These are phyloP conservation scores for Liopterus haemorrhoidalis DNA, from an alignment of 2,888 invertebrate species.

Conservation along the genomic window DNA sequence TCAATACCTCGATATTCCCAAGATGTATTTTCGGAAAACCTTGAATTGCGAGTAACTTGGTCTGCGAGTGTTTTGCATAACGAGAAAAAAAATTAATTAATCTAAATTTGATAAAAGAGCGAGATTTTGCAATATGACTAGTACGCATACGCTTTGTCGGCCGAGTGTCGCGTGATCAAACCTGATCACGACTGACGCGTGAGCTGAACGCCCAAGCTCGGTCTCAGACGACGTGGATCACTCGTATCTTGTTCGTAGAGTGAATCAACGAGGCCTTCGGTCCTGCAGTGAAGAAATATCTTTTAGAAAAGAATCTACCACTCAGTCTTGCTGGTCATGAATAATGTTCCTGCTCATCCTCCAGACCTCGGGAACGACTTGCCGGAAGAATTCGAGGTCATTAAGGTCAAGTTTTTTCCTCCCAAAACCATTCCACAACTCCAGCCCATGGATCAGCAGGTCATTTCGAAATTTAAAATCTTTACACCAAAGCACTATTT, in stretches of 20 bases:
- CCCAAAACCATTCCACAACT: conserved; percentile 33
- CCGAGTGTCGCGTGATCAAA: too few relatives aligned
- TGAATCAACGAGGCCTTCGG: conserved; percentile 24
- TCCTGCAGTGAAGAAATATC: conserved; percentile 31
- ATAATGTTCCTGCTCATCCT: conserved; percentile 33
- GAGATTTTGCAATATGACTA: too few relatives aligned
- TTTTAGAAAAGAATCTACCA: conserved; percentile 32
- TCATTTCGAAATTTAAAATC: conserved; percentile 34
- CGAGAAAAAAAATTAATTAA: too few relatives aligned
- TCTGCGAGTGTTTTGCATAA: too few relatives aligned
- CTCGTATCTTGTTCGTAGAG: not conserved
- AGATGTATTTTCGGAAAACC: too few relatives aligned
- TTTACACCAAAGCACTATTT: conserved; percentile 32
- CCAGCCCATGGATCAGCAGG: conserved; percentile 35
- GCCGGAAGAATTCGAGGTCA: conserved; percentile 28
- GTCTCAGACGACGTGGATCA: too few relatives aligned
- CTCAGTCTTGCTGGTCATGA: conserved; percentile 34
- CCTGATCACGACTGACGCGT: too few relatives aligned
- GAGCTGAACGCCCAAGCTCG: too few relatives aligned
- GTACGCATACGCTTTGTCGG: too few relatives aligned
- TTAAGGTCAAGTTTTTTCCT: conserved; percentile 28
- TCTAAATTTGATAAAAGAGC: too few relatives aligned
- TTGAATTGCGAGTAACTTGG: too few relatives aligned
- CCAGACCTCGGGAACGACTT: conserved; percentile 29
- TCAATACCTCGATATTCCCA: too few relatives aligned